Conservation (phyloP, 1,140 invertebrate species). For the Augochlora pura region DNA sequence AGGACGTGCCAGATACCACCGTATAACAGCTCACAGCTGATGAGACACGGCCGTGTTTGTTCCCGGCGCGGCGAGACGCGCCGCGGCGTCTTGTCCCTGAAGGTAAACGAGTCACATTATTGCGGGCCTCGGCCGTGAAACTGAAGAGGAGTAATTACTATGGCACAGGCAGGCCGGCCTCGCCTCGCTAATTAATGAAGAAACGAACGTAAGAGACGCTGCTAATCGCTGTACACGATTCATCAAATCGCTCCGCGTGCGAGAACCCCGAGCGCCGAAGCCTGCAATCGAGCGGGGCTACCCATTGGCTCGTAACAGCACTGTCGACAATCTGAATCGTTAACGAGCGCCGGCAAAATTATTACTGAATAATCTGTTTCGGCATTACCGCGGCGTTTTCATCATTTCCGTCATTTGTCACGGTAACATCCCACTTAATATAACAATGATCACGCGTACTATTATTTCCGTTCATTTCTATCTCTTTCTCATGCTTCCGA, state of each 20-base stretch:
- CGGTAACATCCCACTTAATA: too few species aligned
- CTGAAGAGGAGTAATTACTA: conserved; percentile 37
- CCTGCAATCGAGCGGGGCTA: not conserved
- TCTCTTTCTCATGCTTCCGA: too few species aligned
- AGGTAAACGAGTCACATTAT: not conserved
- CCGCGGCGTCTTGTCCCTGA: not conserved
- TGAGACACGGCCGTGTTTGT: not conserved
- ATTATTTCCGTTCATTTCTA: too few species aligned
- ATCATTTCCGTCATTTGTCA: too few species aligned
- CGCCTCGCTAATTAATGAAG: conserved; percentile 26
- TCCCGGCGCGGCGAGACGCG: too few species aligned
- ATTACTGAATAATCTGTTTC: not conserved
- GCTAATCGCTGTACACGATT: not conserved
- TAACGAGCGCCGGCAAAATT: not conserved
- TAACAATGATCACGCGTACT: too few species aligned
- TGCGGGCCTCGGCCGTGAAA: not conserved
- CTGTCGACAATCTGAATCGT: not conserved
- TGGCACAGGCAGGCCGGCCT: not conserved
- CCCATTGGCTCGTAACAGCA: not conserved
- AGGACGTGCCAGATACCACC: not conserved
- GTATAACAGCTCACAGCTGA: too few species aligned
- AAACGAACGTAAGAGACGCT: not conserved
- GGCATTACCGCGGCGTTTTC: not conserved
- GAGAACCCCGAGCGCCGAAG: not conserved
- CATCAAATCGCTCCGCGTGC: conserved; percentile 6